Percentiles rank a stretch among this genome's conserved stretches.
These are phyloP conservation scores for Portunus trituberculatus DNA, from an alignment of 1,140 invertebrate species.

Conservation along the genomic window DNA sequence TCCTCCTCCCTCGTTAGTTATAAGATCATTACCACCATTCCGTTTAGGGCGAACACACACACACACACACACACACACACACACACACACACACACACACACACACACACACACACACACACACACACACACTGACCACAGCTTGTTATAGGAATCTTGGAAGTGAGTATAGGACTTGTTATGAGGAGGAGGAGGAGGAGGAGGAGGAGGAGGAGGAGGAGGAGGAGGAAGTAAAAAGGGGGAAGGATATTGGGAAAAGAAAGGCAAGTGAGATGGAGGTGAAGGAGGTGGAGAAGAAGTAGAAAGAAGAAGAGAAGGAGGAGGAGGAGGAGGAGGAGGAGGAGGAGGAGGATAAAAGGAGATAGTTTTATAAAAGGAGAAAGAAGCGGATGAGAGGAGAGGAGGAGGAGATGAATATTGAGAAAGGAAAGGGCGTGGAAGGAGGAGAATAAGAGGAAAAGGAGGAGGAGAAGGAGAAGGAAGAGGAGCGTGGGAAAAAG, in stretches of 20 bases:
- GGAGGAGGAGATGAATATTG: neutral
- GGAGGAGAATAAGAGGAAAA: neutral
- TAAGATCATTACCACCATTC: neutral
- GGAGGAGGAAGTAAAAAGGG: neutral
- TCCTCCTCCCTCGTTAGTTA: neutral
- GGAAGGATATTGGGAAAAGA: neutral
- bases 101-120: neutral
- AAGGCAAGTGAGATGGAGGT: neutral
- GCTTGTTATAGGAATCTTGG: neutral
- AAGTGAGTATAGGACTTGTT: neutral
- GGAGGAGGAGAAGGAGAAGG: neutral
- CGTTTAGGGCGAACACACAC: neutral
- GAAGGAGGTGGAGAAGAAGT: too few relatives aligned
- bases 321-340: neutral
- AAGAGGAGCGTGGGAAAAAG: neutral
- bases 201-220: conserved; percentile 1
- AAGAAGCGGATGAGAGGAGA: neutral
- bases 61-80: neutral
- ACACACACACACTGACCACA: too few relatives aligned
- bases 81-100: neutral
- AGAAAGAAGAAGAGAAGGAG: neutral
- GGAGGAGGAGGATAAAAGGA: neutral
- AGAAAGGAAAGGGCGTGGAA: neutral
- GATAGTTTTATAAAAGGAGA: neutral
- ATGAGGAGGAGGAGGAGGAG: conserved; percentile 1